Evolutionary conservation across 2,113 vertebrate species (phyloP).

Genomic region (Sitta europaea): DNA sequence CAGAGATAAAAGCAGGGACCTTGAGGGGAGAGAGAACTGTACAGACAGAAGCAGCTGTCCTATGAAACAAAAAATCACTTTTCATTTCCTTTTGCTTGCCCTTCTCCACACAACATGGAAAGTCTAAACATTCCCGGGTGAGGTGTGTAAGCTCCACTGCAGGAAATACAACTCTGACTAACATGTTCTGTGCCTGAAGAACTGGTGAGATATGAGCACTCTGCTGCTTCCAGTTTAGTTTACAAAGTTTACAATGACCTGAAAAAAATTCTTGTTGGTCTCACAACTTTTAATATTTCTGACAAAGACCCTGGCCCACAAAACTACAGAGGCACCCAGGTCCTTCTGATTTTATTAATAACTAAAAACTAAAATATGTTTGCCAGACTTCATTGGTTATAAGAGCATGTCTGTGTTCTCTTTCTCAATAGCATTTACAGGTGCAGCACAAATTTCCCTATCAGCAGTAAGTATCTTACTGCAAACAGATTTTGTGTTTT

Average conservation of each 20-base stretch:
- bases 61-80: slow-evolving; percentile 17
- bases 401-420: background rate
- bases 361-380: background rate
- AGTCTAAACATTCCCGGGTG: background rate
- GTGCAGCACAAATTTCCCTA: background rate
- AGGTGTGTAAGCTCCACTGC: background rate
- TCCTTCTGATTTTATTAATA: background rate
- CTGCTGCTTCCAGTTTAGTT: background rate
- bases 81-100: slow-evolving; percentile 27
- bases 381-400: accelerated
- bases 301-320: background rate
- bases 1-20: slow-evolving; percentile 18
- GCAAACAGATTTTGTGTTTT: background rate
- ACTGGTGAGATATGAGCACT: background rate
- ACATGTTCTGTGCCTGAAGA: background rate
- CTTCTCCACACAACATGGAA: background rate
- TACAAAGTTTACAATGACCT: background rate
- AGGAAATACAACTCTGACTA: background rate
- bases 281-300: background rate
- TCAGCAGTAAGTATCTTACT: background rate
- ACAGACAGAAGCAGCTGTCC: slow-evolving; percentile 36
- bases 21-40: background rate
- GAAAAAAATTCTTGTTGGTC: background rate
- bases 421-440: background rate
- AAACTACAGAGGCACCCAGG: background rate